A percentile compares a stretch with the other conserved stretches of the same genome.
These are phyloP conservation scores for Tragelaphus imberbis DNA, from an alignment of 2,113 vertebrate genomes.

Conservation along the genomic window DNA sequence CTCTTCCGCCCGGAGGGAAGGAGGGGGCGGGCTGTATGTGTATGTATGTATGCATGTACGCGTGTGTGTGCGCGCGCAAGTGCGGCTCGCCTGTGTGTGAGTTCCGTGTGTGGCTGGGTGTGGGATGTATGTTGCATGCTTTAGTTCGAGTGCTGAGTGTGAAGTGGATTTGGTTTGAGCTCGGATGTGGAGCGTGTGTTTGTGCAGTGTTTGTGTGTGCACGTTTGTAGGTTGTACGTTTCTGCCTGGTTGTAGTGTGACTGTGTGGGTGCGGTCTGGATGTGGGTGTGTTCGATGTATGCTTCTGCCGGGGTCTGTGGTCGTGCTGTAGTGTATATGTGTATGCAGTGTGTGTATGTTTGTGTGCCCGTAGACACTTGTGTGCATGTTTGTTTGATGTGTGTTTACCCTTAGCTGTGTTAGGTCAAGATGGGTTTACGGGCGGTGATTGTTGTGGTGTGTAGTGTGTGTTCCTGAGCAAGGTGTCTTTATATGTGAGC, in stretches of 20 bases:
- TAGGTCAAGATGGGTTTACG: background rate
- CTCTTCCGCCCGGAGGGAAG: slow-evolving; percentile 53
- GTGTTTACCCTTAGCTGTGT: slow-evolving; percentile 5
- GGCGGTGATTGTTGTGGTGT: background rate
- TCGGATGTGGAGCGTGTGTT: slow-evolving; percentile 4
- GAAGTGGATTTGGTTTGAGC: slow-evolving; percentile 28
- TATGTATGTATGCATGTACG: slow-evolving; percentile 54
- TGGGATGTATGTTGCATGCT: slow-evolving; percentile 7
- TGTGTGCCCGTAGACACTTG: background rate
- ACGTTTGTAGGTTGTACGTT: slow-evolving; percentile 26
- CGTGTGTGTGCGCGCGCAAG: background rate
- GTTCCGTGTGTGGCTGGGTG: background rate
- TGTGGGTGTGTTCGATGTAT: slow-evolving; percentile 36
- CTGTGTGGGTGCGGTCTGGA: slow-evolving; percentile 33
- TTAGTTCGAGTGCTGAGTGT: slow-evolving; percentile 29
- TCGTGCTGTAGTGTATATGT: background rate
- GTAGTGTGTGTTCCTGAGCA: background rate
- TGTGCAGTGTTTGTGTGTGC: slow-evolving; percentile 32
- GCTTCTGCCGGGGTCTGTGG: slow-evolving; percentile 15
- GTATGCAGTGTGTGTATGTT: background rate
- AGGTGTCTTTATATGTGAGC: background rate
- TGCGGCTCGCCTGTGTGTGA: slow-evolving; percentile 24
- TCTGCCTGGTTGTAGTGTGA: slow-evolving; percentile 1
- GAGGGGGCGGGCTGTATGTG: slow-evolving; percentile 63
- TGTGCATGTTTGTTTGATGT: background rate